Conservation (phyloP, 1,140 invertebrate genomes). For the Euschistus heros region DNA sequence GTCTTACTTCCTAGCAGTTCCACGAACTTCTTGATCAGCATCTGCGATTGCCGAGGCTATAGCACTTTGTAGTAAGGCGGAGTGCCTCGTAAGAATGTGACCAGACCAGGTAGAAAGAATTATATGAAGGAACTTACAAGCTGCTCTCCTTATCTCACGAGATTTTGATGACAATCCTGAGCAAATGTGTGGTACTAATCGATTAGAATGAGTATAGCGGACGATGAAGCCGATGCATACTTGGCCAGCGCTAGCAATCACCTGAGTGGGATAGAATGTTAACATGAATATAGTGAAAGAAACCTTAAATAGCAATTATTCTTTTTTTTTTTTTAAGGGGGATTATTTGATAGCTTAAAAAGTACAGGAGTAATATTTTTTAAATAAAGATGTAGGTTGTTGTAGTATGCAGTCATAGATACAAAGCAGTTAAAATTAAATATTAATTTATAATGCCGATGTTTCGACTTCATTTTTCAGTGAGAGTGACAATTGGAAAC, state of each 20-base stretch:
- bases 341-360: too few relatives aligned
- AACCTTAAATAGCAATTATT: neutral
- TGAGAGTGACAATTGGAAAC: too few relatives aligned
- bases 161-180: constrained; percentile 74
- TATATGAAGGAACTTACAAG: constrained; percentile 75
- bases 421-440: too few relatives aligned
- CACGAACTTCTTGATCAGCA: constrained; percentile 80
- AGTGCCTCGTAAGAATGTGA: constrained; percentile 69
- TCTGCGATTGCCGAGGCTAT: constrained; percentile 84
- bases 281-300: neutral
- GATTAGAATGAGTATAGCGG: constrained; percentile 68
- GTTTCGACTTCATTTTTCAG: too few relatives aligned
- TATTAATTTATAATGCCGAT: too few relatives aligned
- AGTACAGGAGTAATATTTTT: neutral
- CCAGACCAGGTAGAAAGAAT: constrained; percentile 78
- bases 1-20: constrained; percentile 54
- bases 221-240: constrained; percentile 84
- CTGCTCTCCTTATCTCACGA: constrained; percentile 74
- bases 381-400: too few relatives aligned
- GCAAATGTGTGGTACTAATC: constrained; percentile 80
- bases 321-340: neutral
- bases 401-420: too few relatives aligned
- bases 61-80: constrained; percentile 63
- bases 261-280: constrained; percentile 37
- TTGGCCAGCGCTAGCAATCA: constrained; percentile 82